These are phyloP conservation scores for Lates calcarifer DNA, from an alignment of 2,113 vertebrate species.

Conservation along the genomic window DNA sequence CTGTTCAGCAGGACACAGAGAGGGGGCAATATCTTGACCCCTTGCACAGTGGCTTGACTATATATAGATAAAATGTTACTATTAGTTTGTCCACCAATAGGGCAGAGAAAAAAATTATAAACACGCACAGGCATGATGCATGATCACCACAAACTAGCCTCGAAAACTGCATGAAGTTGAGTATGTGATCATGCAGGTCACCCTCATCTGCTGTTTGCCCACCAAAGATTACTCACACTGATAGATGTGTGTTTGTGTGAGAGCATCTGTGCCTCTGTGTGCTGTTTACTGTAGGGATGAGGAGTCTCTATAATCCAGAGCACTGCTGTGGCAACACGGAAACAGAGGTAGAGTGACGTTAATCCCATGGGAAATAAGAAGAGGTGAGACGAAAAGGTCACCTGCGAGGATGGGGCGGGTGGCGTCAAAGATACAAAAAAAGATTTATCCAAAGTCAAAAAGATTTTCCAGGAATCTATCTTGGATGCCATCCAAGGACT, in stretches of 20 bases:
- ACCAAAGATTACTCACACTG: slow-evolving; percentile 53
- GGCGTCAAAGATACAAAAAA: slow-evolving; percentile 40
- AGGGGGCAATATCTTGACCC: slow-evolving; percentile 46
- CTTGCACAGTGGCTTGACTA: slow-evolving; percentile 1
- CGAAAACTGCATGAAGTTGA: neutral
- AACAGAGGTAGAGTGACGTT: slow-evolving; percentile 45
- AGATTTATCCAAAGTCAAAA: slow-evolving; percentile 33
- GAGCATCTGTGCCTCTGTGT: slow-evolving; percentile 67
- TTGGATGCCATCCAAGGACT: slow-evolving; percentile 1
- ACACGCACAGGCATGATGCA: neutral
- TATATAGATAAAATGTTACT: neutral
- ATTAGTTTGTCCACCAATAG: neutral
- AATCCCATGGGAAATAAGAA: slow-evolving; percentile 62
- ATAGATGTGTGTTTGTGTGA: slow-evolving; percentile 66
- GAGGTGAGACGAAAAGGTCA: slow-evolving; percentile 62
- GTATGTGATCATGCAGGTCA: slow-evolving; percentile 5
- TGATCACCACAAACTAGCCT: neutral
- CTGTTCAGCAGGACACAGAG: slow-evolving; percentile 49
- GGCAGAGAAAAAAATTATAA: neutral
- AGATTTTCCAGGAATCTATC: slow-evolving; percentile 27
- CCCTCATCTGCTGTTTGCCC: slow-evolving; percentile 67
- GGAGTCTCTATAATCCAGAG: slow-evolving; percentile 70
- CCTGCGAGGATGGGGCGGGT: slow-evolving; percentile 19
- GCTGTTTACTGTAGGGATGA: slow-evolving; percentile 76
- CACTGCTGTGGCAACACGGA: slow-evolving; percentile 67